Evolutionary conservation across 2,888 invertebrate genomes (phyloP), one percentile per base, ranked within the genome.

Genomic region (Pasiphila rectangulata): DNA sequence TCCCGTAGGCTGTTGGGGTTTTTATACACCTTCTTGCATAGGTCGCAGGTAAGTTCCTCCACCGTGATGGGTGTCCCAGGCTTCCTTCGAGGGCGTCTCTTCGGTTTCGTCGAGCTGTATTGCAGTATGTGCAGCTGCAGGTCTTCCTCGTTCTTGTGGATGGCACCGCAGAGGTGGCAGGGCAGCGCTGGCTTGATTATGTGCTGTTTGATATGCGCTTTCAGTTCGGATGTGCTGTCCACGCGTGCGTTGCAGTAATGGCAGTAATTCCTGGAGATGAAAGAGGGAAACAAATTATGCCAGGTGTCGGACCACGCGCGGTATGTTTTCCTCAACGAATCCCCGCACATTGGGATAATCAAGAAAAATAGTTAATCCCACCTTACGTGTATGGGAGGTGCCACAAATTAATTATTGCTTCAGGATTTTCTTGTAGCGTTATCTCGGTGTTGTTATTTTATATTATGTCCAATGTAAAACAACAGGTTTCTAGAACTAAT

Each of bases 1-100:
- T 91, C 85, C 1, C 67, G 47, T 1, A 67, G 49, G 25, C 72
- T 72, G 50, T 72, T 72, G 0, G 70, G 71, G 19, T 72, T 83
- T 58, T 86, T 86, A 3, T 85, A 86, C 0, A 85, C 73, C 46
- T 86, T 86, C 36, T 81, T 73, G 45, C 87, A 88, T 2, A 81
- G 47, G 0, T 65, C 64, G 44, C 86, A 87, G 0, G 86, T 87
- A 7, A 88, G 46, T 7, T 87, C 87, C 10, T 79, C 83, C 17
- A 79, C 50, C 0, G 84, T 85, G 19, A 84, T 70, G 0, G 83
- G 83, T 0, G 80, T 79, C 0, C 83, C 84, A 0, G 72, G 73
- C 56, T 86, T 86, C 6, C 84, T 61, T 17, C 79, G 50, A 0
- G 79, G 78, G 56, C 76, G 72, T 3, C 79, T 58, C 48, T 75